phyloP scores from a whole-genome alignment of 2,888 invertebrate genomes.

The Drosophila flavopinicola region DNA sequence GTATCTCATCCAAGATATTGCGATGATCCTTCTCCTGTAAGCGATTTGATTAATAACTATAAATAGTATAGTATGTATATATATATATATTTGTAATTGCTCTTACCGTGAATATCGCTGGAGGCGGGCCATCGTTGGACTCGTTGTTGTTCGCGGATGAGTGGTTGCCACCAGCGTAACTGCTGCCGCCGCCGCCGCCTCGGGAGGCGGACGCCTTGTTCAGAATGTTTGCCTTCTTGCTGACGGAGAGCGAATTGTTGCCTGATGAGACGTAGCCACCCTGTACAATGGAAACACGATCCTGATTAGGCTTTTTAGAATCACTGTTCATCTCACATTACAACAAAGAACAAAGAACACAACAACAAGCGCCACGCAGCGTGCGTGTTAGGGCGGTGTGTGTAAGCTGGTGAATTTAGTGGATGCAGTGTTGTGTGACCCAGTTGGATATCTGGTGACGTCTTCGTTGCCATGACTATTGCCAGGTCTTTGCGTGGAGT shows the following conservation, averaged over 20 bases:
- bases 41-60: neutral
- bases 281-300: conserved; percentile 88
- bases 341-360: conserved; percentile 79
- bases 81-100: no score
- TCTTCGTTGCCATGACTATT: no score
- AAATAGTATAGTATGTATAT: neutral
- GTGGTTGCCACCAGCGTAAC: conserved; percentile 54
- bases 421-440: conserved; percentile 3
- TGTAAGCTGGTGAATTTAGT: conserved; percentile 43
- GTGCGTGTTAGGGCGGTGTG: conserved; percentile 77
- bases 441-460: neutral
- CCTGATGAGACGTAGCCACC: conserved; percentile 87
- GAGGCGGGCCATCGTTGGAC: conserved; percentile 52
- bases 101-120: conserved; percentile 83
- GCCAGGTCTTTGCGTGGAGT: no score
- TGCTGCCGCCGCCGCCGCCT: conserved; percentile 74
- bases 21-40: conserved; percentile 87
- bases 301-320: conserved; percentile 85
- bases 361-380: conserved; percentile 82
- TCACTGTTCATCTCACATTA: conserved; percentile 74
- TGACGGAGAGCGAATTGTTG: conserved; percentile 88
- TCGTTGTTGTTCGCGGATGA: conserved; percentile 79
- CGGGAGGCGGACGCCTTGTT: conserved; percentile 87
- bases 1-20: conserved; percentile 94
- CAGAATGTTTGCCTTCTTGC: conserved; percentile 92